Percentiles rank a stretch among this genome's conserved stretches.
These are phyloP conservation scores for Megaptera novaeangliae DNA, from an alignment of 2,113 vertebrate genomes.

Conservation along the genomic window DNA sequence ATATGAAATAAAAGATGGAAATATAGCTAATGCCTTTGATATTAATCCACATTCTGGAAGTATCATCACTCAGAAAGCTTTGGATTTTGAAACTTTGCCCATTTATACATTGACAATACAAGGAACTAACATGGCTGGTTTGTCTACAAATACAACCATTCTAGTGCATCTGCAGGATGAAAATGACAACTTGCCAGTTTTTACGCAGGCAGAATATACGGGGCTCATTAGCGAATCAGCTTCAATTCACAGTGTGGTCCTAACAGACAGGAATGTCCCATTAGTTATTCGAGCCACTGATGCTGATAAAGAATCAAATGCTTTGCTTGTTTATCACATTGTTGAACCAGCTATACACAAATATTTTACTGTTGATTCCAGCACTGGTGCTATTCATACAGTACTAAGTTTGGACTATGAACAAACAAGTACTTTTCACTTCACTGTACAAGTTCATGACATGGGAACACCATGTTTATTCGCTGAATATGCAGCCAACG, in stretches of 20 bases:
- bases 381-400: conserved; percentile 93
- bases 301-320: conserved; percentile 90
- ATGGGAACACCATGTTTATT: conserved; percentile 90
- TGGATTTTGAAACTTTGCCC: conserved; percentile 92
- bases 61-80: conserved; percentile 87
- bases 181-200: conserved; percentile 93
- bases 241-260: conserved; percentile 89
- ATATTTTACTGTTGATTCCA: conserved; percentile 95
- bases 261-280: conserved; percentile 89
- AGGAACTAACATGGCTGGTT: conserved; percentile 96
- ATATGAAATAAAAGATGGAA: conserved; percentile 95
- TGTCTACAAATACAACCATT: conserved; percentile 88
- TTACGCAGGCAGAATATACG: conserved; percentile 87
- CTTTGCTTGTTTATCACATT: conserved; percentile 95
- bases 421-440: conserved; percentile 88
- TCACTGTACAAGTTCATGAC: conserved; percentile 96
- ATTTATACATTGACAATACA: conserved; percentile 89
- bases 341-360: conserved; percentile 92
- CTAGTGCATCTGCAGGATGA: conserved; percentile 92
- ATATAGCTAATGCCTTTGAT: conserved; percentile 86
- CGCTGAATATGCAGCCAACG: conserved; percentile 92
- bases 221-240: conserved; percentile 93
- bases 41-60: conserved; percentile 96
- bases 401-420: conserved; percentile 91
- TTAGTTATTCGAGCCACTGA: conserved; percentile 93